Evolutionary conservation across 2,888 invertebrate species (phyloP), one percentile per base, ranked within the genome.

Genomic region (Aleiodes testaceus): DNA sequence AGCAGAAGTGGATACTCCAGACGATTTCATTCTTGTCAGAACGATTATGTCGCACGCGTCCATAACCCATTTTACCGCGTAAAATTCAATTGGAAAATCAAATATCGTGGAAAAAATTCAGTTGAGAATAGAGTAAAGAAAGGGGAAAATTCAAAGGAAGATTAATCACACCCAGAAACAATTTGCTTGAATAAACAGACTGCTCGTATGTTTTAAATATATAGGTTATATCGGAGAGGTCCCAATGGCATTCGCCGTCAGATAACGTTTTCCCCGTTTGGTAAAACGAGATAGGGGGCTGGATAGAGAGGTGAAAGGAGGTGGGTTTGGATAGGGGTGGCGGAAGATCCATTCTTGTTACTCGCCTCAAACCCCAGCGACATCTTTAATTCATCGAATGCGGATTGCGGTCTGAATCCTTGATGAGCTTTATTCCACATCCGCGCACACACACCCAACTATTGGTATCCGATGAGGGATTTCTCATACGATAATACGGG

Each of bases 311-410:
- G 59, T 18, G 63, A 72, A 74, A 55, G 71, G 68, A 66, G 71
- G 71, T 69, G 71, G 66, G 61, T 47, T 66, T 66, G 69, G 50
- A 45, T 53, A 71, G 72, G 44, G 66, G 59, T 61, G 59, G 68
- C 66, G 71, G 67, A 47, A 79, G 82, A 81, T 84, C 81, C 83
- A 82, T 85, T 86, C 85, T 85, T 85, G 85, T 86, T 86, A 85
- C 84, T 84, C 79, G 59, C 59, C 59, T 42, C 59, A 59, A 59
- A 59, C 59, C 59, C 79, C 77, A 80, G 81, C 78, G 85, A 86
- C 84, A 86, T 87, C 87, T 86, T 87, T 87, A 87, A 87, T 86
- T 86, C 86, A 86, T 85, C 84, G 84, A 85, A 84, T 85, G 82
- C 85, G 86, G 85, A 85, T 86, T 85, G 85, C 82, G 82, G 86